Conservation (phyloP, 2,888 invertebrate genomes). For the Andrena haemorrhoa region DNA sequence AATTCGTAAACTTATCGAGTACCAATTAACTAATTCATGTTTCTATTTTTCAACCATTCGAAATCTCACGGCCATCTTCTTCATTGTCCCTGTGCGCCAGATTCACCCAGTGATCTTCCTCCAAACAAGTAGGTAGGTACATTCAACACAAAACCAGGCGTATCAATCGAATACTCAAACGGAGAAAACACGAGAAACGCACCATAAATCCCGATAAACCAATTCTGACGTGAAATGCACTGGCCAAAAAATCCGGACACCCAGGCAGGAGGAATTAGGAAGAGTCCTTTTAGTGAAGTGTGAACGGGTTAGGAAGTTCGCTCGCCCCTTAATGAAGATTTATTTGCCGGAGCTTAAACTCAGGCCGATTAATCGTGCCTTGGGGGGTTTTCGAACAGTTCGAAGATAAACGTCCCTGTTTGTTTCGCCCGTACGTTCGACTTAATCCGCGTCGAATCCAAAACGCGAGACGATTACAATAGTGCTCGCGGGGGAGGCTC, state of each 20-base stretch:
- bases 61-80: too few relatives aligned
- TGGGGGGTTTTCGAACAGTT: constrained; percentile 30
- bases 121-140: too few relatives aligned
- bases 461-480: constrained; percentile 31
- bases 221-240: not conserved
- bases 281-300: constrained; percentile 34
- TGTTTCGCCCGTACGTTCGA: constrained; percentile 1
- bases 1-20: too few relatives aligned
- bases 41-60: too few relatives aligned
- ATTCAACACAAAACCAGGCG: too few relatives aligned
- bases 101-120: too few relatives aligned
- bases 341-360: constrained; percentile 40
- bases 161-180: too few relatives aligned
- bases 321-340: constrained; percentile 50
- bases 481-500: constrained; percentile 4
- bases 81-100: too few relatives aligned
- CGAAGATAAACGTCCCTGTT: constrained; percentile 42
- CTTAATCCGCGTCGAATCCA: constrained; percentile 9
- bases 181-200: not conserved
- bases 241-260: constrained; percentile 13
- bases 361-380: constrained; percentile 48
- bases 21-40: too few relatives aligned
- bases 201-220: not conserved
- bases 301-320: constrained; percentile 45
- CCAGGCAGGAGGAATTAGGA: constrained; percentile 18